These are phyloP conservation scores for Myiozetetes cayanensis DNA, from an alignment of 2,113 vertebrate genomes.

Conservation along the genomic window DNA sequence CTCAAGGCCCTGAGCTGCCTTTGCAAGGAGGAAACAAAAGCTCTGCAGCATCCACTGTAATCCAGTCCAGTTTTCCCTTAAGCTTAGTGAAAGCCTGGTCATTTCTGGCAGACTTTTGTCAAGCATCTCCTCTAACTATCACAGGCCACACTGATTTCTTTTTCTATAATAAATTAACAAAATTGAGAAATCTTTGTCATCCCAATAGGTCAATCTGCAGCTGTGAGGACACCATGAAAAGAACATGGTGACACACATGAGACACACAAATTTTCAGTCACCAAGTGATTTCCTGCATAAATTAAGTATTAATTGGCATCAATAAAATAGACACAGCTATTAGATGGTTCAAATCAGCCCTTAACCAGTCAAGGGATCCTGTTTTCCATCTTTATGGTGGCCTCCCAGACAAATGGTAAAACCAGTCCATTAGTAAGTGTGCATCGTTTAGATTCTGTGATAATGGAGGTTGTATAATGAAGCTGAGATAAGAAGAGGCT, in stretches of 20 bases:
- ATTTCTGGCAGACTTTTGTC: neutral
- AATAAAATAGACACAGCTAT: neutral
- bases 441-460: neutral
- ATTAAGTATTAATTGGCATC: neutral
- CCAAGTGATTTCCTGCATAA: neutral
- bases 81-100: neutral
- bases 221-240: neutral
- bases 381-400: neutral
- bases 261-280: neutral
- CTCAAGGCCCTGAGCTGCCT: neutral
- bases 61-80: neutral
- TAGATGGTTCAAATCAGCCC: neutral
- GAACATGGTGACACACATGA: neutral
- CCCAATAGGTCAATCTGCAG: neutral
- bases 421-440: neutral
- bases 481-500: neutral
- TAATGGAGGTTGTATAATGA: neutral
- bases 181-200: neutral
- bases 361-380: neutral
- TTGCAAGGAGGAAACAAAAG: neutral
- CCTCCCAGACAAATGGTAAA: neutral
- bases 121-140: neutral
- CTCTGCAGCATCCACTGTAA: neutral
- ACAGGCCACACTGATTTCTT: neutral
- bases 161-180: neutral